Conservation (phyloP, 2,797 vertebrate genomes). For the Etheostoma perlongum region DNA sequence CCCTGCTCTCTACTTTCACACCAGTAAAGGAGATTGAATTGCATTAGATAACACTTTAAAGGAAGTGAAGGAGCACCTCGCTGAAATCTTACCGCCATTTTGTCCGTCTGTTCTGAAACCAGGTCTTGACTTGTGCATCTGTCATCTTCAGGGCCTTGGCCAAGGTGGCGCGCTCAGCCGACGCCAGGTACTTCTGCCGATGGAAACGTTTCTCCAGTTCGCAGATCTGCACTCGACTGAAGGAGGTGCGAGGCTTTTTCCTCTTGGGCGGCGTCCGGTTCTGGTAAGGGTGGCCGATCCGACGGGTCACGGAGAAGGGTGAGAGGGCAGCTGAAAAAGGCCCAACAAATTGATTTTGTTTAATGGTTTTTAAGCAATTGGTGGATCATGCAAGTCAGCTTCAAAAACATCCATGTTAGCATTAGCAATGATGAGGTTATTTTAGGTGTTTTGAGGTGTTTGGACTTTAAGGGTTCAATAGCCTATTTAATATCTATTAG, state of each 20-base stretch:
- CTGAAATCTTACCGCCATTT: conserved; percentile 92
- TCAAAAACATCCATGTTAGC: neutral
- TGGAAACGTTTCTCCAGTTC: conserved; percentile 97
- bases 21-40: neutral
- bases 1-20: neutral
- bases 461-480: neutral
- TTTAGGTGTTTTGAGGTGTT: neutral
- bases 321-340: conserved; percentile 89
- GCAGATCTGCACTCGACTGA: conserved; percentile 95
- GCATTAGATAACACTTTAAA: neutral
- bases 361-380: neutral
- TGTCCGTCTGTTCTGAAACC: conserved; percentile 98
- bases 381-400: neutral
- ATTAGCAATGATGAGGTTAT: neutral
- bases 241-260: conserved; percentile 97
- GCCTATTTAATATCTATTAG: neutral
- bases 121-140: conserved; percentile 97
- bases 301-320: conserved; percentile 92
- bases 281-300: conserved; percentile 97
- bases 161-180: conserved; percentile 91
- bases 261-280: conserved; percentile 96
- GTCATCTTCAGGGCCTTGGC: conserved; percentile 98
- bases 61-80: neutral
- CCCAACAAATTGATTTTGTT: neutral
- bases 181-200: conserved; percentile 97